phyloP scores from a whole-genome alignment of 2,797 vertebrate species.

The Bradypus variegatus region DNA sequence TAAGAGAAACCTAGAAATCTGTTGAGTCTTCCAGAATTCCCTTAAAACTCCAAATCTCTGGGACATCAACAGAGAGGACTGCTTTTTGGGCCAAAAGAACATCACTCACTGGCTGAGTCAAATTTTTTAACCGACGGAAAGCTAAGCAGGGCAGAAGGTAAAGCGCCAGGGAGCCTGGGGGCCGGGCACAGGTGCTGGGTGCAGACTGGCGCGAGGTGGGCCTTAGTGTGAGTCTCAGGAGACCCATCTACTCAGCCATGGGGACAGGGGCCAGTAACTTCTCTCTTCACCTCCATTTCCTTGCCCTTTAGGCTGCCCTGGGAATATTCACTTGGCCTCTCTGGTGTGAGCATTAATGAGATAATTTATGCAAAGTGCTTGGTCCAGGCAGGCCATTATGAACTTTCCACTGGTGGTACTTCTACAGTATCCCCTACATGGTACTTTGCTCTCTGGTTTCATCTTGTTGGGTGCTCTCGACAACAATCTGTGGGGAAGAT shows the following conservation, averaged over 20 bases:
- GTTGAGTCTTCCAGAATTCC: not conserved
- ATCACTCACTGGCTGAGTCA: not conserved
- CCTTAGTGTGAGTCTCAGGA: not conserved
- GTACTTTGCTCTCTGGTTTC: not conserved
- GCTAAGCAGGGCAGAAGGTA: not conserved
- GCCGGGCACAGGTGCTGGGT: not conserved
- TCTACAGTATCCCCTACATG: not conserved
- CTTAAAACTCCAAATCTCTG: not conserved
- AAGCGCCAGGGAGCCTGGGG: not conserved
- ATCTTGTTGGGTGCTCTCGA: not conserved
- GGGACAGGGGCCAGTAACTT: not conserved
- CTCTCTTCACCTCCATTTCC: not conserved
- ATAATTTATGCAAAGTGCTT: conserved; percentile 13
- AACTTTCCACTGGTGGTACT: not conserved
- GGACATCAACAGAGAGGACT: not conserved
- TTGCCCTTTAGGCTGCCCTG: not conserved
- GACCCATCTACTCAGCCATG: not conserved
- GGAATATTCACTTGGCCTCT: not conserved
- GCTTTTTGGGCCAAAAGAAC: not conserved
- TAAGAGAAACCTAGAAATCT: conserved; percentile 1
- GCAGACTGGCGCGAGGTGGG: not conserved
- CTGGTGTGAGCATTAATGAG: not conserved
- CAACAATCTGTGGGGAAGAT: not conserved
- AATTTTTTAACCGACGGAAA: not conserved
- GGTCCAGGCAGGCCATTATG: not conserved